Base-by-base conservation (phyloP, 2,113 vertebrate genomes). In the Clinocottus analis region DNA sequence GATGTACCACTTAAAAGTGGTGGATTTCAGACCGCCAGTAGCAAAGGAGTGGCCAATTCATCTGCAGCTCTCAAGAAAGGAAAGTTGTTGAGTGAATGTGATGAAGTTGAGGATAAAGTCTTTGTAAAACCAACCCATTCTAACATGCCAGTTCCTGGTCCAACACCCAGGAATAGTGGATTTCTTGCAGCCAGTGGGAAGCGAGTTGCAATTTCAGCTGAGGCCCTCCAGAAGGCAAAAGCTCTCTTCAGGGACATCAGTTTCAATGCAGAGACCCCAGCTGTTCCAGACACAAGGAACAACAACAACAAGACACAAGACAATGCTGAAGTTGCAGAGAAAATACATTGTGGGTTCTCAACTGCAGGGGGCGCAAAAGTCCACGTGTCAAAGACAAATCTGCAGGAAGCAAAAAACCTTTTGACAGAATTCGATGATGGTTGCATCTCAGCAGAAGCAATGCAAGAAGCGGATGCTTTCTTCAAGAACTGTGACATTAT, bases 141-240 rank as follows among this genome's bases (percentile, higher is more conserved):
- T 16, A 72, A 68, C 7, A 35, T n/a, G 41, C 56, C 59, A 21
- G 43, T 27, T 41, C 51, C 43, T 25, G 23, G 5, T 37, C 67
- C n/a, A 21, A n/a, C 71, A 67, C 19, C 56, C 70, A 71, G 77
- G 58, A 83, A 77, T 67, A 79, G 78, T 80, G 95, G 93, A 21
- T 96, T 97, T 91, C 94, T 81, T 80, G 94, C 95, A 77, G 96
- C 95, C 79, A 95, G 94, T 88, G 95, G 94, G 72, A 96, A 96
- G 77, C 77, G 64, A 2, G 94, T 96, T 25, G 41, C 74, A 1
- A 21, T 96, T 64, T 97, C 96, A 67, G 65, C 90, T 89, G 66
- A 90, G 93, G 84, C 85, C 13, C 56, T 93, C 1, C 75, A 83
- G 62, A 92, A 85, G 39, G 88, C 88, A 2, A 87, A 94, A 60